Evolutionary conservation across 2,888 invertebrate species (phyloP).

Genomic region (Acanthosepion pharaonis): DNA sequence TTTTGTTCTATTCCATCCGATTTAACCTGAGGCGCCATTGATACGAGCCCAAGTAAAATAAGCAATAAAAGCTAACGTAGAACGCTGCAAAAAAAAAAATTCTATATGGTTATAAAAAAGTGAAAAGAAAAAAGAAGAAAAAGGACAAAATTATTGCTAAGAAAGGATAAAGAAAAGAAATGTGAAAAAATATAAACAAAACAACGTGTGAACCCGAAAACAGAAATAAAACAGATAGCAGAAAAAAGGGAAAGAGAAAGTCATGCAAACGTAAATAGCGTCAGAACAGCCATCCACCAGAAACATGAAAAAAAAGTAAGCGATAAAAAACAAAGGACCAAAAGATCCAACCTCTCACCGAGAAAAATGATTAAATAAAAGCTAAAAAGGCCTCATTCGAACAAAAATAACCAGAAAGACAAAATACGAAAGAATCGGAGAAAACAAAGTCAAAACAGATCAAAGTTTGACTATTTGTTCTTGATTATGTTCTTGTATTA

Average conservation of each 20-base stretch:
- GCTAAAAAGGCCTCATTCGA: neutral
- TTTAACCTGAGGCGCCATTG: conserved; percentile 11
- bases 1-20: conserved; percentile 5
- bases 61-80: conserved; percentile 33
- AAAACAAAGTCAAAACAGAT: neutral
- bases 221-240: neutral
- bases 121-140: neutral
- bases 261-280: conserved; percentile 33
- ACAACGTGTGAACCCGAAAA: neutral
- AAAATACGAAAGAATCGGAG: neutral
- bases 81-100: neutral
- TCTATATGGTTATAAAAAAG: neutral
- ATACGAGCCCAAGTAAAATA: neutral
- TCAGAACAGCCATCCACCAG: conserved; percentile 16
- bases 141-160: too few relatives aligned
- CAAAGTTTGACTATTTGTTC: conserved; percentile 33
- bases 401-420: neutral
- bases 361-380: conserved; percentile 9
- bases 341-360: neutral
- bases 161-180: neutral
- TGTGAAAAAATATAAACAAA: neutral
- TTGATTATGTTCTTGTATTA: conserved; percentile 10
- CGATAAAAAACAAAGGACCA: neutral
- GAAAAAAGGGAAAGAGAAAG: neutral
- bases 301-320: neutral